Conservation (phyloP, 1,140 invertebrate genomes). For the Latrodectus geometricus region DNA sequence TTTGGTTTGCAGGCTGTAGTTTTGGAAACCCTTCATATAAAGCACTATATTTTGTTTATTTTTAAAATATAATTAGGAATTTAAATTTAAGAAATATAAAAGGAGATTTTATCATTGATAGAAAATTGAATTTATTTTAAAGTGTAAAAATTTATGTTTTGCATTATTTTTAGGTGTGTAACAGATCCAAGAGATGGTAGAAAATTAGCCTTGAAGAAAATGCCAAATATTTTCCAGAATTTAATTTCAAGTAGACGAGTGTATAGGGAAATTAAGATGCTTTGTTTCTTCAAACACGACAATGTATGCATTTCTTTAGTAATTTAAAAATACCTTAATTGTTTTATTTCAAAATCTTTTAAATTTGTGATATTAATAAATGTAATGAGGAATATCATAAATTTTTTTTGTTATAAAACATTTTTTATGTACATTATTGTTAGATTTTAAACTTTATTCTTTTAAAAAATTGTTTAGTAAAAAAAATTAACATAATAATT, state of each 20-base stretch:
- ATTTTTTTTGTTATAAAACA: no score
- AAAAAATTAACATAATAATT: no score
- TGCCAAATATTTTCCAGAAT: constrained; percentile 99
- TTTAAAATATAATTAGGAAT: background rate
- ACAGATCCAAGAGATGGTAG: constrained; percentile 86
- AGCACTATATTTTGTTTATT: background rate
- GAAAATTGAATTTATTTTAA: background rate
- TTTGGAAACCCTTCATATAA: no score
- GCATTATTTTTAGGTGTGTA: constrained; percentile 54
- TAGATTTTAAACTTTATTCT: no score
- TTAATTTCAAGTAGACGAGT: constrained; percentile 97
- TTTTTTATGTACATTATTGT: no score
- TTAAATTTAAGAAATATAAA: background rate
- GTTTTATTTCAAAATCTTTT: no score
- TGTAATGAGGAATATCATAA: no score
- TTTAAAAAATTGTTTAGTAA: no score
- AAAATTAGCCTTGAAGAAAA: constrained; percentile 97
- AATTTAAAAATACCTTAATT: no score
- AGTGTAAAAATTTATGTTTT: background rate
- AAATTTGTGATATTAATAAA: no score
- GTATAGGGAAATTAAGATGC: constrained; percentile 98
- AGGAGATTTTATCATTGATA: background rate
- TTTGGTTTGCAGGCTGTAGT: no score
- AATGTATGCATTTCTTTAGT: constrained; percentile 82
- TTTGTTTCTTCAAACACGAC: constrained; percentile 99